phyloP scores from a whole-genome alignment of 2,888 invertebrate genomes.

The Leptogaster cylindrica region DNA sequence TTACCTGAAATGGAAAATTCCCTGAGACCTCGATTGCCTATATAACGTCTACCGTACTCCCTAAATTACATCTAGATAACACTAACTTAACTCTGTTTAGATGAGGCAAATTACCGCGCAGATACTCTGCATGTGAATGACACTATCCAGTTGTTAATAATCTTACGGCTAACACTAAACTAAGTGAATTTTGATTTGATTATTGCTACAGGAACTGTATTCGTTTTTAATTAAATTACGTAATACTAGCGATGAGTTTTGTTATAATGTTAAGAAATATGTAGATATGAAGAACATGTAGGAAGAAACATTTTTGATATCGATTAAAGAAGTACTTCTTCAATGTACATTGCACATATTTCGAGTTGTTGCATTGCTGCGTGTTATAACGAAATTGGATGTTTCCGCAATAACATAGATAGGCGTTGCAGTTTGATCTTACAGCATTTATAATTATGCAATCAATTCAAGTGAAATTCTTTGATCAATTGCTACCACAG shows the following conservation, averaged over 20 bases:
- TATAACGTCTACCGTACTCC: constrained; percentile 11
- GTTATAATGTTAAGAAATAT: too few species aligned
- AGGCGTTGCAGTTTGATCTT: constrained; percentile 58
- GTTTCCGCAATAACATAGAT: constrained; percentile 61
- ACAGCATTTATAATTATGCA: constrained; percentile 53
- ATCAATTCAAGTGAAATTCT: constrained; percentile 42
- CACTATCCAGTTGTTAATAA: not conserved
- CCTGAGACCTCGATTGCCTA: constrained; percentile 37
- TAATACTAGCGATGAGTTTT: too few species aligned
- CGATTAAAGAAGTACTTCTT: too few species aligned
- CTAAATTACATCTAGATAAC: constrained; percentile 11
- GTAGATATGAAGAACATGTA: too few species aligned
- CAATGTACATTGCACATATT: not conserved
- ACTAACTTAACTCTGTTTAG: not conserved
- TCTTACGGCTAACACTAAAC: not conserved
- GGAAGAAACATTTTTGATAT: too few species aligned
- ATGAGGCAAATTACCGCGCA: not conserved
- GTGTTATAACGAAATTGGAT: constrained; percentile 58
- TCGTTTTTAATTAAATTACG: too few species aligned
- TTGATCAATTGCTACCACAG: constrained; percentile 39
- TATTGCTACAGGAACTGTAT: too few species aligned
- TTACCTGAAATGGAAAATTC: constrained; percentile 44
- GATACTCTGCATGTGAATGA: too few species aligned
- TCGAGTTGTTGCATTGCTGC: constrained; percentile 59
- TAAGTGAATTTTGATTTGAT: constrained; percentile 2